Conservation (phyloP, 2,888 invertebrate species). For the Syrista parreyssii region DNA sequence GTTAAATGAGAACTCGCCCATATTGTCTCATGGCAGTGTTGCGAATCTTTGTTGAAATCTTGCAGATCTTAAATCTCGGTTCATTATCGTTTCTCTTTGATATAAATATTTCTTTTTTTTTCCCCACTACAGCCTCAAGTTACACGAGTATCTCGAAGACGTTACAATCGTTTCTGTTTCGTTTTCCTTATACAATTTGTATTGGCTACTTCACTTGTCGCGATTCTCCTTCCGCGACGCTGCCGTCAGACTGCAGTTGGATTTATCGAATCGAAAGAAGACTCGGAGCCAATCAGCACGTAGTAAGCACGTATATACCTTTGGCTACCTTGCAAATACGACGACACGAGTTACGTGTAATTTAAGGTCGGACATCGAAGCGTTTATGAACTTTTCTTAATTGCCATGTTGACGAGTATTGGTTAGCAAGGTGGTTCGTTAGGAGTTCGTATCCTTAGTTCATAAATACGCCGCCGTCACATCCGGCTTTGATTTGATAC, state of each 20-base stretch:
- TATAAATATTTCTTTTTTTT: constrained; percentile 1
- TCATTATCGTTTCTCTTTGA: constrained; percentile 5
- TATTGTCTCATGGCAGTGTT: too few relatives aligned
- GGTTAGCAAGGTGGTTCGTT: constrained; percentile 14
- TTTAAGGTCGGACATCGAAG: constrained; percentile 2
- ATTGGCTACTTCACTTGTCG: too few relatives aligned
- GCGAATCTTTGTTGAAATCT: too few relatives aligned
- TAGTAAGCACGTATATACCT: too few relatives aligned
- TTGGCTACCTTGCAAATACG: too few relatives aligned
- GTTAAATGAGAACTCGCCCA: too few relatives aligned
- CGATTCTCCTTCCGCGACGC: too few relatives aligned
- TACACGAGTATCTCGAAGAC: constrained; percentile 12
- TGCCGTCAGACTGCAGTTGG: too few relatives aligned
- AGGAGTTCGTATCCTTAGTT: neutral
- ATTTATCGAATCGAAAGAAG: neutral
- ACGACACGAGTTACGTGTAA: constrained; percentile 16
- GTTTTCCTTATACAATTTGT: neutral
- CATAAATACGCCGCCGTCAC: too few relatives aligned
- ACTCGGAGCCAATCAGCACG: neutral
- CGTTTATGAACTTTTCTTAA: constrained; percentile 19
- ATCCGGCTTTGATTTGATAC: too few relatives aligned
- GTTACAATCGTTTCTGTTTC: constrained; percentile 14
- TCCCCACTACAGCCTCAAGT: constrained; percentile 12
- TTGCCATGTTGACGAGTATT: neutral
- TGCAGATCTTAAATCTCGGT: too few relatives aligned